Base-by-base conservation (phyloP, 2,888 invertebrate genomes). In the Allophyes oxyacanthae region DNA sequence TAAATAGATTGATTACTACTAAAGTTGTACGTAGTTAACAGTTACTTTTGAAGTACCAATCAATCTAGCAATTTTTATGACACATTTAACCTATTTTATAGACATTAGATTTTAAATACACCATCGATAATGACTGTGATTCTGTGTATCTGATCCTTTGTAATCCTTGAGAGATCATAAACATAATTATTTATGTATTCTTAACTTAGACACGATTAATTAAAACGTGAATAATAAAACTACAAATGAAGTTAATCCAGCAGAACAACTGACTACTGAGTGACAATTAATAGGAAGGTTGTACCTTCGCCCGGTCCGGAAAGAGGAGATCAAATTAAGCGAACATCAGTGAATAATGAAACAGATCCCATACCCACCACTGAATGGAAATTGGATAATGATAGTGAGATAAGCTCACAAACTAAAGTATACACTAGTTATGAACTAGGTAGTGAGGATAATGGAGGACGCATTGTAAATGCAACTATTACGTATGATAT, bases 321-420 rank as follows among this genome's bases (percentile, higher is more conserved):
- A 53, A 49, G 55, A 51, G 37, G 10, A 57, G 32, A 59, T 72
- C 54, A 64, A 72, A 72, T 72, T 67, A 64, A 69, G 57, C 43
- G 40, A 59, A 57, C 40, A 11, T 15, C 38, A 44, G 43, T 62
- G 58, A 59, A 69, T 76, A 72, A 76, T 66, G 58, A 62, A 72
- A 65, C 51, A 56, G 56, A 62, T 43, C 60, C 58, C 50, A 60
- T 64, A 64, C 45, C 49, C 51, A 48, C 59, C 20, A 32, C 51
- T 60, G 52, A 75, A 74, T 69, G 60, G 65, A 62, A 77, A 75
- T 75, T 59, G 49, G 68, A 60, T 68, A 75, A 71, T 61, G 53
- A 61, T 61, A 59, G 54, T 14, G 52, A 58, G 64, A 64, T 70
- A 65, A 67, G 51, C 64, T 54, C 57, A 45, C 48, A 44, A 58